These are phyloP conservation scores for Carapus acus DNA, from an alignment of 2,797 vertebrate species.

Conservation along the genomic window DNA sequence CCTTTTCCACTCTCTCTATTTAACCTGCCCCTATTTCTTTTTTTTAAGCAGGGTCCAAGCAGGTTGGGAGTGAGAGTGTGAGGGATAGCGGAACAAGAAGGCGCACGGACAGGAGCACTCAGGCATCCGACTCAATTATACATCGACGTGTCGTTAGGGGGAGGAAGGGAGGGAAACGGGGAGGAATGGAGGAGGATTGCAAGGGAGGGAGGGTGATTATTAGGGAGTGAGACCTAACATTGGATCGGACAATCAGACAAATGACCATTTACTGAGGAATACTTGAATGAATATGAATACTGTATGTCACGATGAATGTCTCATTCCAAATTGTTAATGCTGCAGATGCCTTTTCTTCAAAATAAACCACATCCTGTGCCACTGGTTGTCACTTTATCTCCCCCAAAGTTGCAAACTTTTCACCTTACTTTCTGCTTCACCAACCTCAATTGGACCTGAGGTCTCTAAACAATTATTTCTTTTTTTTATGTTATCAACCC, in stretches of 20 bases:
- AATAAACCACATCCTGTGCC: not conserved
- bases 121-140: constrained; percentile 63
- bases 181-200: constrained; percentile 12
- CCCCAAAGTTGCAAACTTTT: not conserved
- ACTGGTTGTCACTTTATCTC: not conserved
- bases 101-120: constrained; percentile 14
- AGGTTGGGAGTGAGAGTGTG: constrained; percentile 3
- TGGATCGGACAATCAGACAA: too few species aligned
- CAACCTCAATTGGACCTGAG: not conserved
- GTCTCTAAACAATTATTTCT: not conserved
- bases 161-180: constrained; percentile 5
- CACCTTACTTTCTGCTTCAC: not conserved
- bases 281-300: too few species aligned
- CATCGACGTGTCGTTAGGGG: constrained; percentile 59
- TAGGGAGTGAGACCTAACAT: too few species aligned
- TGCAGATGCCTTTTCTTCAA: not conserved
- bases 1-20: constrained; percentile 13
- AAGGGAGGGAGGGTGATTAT: constrained; percentile 11
- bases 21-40: constrained; percentile 34
- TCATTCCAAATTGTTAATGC: too few species aligned
- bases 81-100: constrained; percentile 19
- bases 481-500: not conserved
- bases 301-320: too few species aligned
- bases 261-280: too few species aligned
- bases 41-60: constrained; percentile 27